Conservation (phyloP, 2,888 invertebrate species). For the Lithosia quadra region DNA sequence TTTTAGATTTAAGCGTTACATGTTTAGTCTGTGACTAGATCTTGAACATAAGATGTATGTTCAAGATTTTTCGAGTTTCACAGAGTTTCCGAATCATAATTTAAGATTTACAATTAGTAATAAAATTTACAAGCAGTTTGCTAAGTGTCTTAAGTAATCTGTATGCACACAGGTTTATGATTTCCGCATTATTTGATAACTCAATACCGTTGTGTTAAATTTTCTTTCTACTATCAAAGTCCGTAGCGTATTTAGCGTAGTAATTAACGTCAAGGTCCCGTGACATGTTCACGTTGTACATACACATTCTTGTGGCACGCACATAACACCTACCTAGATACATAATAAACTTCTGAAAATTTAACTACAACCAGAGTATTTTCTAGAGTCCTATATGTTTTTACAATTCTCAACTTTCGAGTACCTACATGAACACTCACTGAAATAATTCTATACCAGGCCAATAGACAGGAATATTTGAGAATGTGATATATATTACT, state of each 20-base stretch:
- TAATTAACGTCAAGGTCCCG: conserved; percentile 43
- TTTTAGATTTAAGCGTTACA: neutral
- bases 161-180: conserved; percentile 3
- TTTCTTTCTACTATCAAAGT: conserved; percentile 32
- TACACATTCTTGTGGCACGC: conserved; percentile 25
- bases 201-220: conserved; percentile 28
- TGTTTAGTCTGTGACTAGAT: conserved; percentile 6
- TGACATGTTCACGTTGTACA: conserved; percentile 10
- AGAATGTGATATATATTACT: conserved; percentile 19
- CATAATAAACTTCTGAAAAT: conserved; percentile 22
- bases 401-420: neutral
- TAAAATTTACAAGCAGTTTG: conserved; percentile 1
- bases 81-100: neutral
- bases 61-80: neutral
- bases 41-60: no score
- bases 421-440: neutral
- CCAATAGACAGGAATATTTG: conserved; percentile 38
- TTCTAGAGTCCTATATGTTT: neutral
- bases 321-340: conserved; percentile 19
- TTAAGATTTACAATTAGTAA: neutral
- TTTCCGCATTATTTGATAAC: conserved; percentile 13
- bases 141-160: conserved; percentile 10
- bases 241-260: conserved; percentile 31
- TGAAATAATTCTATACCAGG: conserved; percentile 33
- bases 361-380: neutral